Evolutionary conservation across 2,113 vertebrate species (phyloP).

Genomic region (Montifringilla adamsi): DNA sequence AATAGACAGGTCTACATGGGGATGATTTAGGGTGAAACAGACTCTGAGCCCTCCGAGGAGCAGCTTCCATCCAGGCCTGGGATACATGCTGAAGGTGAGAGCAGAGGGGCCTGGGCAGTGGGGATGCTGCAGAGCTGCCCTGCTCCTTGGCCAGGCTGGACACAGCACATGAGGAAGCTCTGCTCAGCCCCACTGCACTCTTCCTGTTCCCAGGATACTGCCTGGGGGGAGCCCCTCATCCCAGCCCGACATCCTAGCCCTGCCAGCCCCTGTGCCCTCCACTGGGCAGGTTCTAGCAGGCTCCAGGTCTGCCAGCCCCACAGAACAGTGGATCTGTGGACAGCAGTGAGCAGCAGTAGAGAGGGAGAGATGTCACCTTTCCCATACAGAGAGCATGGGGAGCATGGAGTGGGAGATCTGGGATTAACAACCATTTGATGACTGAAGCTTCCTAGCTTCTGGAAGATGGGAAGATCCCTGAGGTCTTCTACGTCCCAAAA

Average conservation of each 20-base stretch:
- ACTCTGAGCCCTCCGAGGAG: background rate
- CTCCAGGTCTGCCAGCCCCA: background rate
- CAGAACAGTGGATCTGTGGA: background rate
- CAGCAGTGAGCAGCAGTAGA: fast-evolving
- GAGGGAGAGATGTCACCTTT: background rate
- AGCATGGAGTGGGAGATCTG: background rate
- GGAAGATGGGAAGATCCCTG: background rate
- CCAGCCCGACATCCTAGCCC: background rate
- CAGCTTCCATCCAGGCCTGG: background rate
- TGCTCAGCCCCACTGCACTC: background rate
- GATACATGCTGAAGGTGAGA: background rate
- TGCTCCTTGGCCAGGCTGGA: background rate
- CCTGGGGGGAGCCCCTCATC: background rate
- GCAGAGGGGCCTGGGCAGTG: background rate
- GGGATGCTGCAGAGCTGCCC: background rate
- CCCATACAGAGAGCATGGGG: fast-evolving
- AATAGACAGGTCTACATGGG: background rate
- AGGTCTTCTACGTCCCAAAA: background rate
- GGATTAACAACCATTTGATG: background rate
- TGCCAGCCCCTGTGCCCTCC: background rate
- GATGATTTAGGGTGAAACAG: background rate
- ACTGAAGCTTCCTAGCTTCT: background rate
- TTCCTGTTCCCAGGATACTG: background rate
- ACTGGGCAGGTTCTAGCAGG: background rate
- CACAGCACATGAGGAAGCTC: background rate